phyloP scores from a whole-genome alignment of 2,797 vertebrate species.

The Parauchenoglanis ngamensis region DNA sequence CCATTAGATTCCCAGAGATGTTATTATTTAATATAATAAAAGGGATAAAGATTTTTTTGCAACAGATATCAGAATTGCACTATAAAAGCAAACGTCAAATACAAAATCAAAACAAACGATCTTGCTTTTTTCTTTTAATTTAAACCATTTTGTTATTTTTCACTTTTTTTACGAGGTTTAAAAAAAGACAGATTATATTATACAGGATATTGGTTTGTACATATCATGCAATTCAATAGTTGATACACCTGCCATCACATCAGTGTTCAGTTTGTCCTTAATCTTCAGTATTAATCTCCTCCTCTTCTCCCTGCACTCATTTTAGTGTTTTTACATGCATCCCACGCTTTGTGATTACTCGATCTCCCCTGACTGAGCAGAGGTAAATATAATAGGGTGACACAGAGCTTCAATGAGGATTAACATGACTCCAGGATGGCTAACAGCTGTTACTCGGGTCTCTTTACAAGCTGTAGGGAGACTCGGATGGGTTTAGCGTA shows the following conservation, averaged over 20 bases:
- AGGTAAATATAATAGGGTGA: slow-evolving; percentile 19
- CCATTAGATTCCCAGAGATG: background rate
- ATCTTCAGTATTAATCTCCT: background rate
- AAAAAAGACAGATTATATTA: background rate
- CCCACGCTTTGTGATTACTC: slow-evolving; percentile 1
- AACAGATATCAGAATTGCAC: background rate
- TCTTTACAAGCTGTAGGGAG: slow-evolving; percentile 6
- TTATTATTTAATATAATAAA: background rate
- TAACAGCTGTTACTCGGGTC: slow-evolving; percentile 48
- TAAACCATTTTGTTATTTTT: background rate
- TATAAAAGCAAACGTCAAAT: background rate
- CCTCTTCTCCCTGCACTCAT: background rate
- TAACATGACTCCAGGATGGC: slow-evolving; percentile 39
- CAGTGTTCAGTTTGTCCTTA: background rate
- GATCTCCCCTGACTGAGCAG: slow-evolving; percentile 25
- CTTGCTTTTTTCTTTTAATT: background rate
- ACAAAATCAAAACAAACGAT: background rate
- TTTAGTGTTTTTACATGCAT: background rate
- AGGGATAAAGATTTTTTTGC: background rate
- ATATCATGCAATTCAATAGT: background rate
- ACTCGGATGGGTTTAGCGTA: slow-evolving; percentile 13
- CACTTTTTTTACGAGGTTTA: background rate
- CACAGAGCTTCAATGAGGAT: slow-evolving; percentile 27
- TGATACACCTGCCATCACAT: background rate
- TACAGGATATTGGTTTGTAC: background rate